phyloP scores from a whole-genome alignment of 2,888 invertebrate species.

The Villa cingulata region DNA sequence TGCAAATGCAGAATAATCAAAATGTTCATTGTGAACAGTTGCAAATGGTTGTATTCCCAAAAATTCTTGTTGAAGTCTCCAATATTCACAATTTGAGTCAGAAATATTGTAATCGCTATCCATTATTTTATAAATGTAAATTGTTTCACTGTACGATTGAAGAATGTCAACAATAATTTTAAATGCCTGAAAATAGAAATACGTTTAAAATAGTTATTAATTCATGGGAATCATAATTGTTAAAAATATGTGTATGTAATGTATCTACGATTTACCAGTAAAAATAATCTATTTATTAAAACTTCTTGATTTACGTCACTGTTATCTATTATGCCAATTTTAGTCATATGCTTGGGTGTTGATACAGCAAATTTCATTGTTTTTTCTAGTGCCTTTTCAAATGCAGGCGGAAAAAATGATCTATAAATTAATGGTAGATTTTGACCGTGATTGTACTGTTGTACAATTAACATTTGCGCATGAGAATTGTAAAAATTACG shows the following conservation, averaged over 20 bases:
- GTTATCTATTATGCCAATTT: neutral
- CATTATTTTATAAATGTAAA: neutral
- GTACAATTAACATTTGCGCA: slow-evolving; percentile 6
- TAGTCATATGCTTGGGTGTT: neutral
- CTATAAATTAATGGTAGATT: slow-evolving; percentile 1
- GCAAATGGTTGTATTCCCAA: neutral
- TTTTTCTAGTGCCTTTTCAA: slow-evolving; percentile 3
- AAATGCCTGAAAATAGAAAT: neutral
- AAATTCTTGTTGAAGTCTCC: neutral
- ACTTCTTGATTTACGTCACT: neutral
- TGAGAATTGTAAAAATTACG: neutral
- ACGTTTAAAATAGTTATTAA: neutral
- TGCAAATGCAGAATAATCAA: slow-evolving; percentile 1
- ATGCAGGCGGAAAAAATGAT: neutral
- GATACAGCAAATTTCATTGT: neutral
- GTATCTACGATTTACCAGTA: neutral
- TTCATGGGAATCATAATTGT: no score
- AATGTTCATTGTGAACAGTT: neutral
- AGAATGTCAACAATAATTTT: neutral
- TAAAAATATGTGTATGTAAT: no score
- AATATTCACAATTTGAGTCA: slow-evolving; percentile 3
- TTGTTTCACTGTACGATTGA: slow-evolving; percentile 1
- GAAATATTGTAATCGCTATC: neutral
- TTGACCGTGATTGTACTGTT: neutral
- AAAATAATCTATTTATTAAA: neutral